Evolutionary conservation across 2,797 vertebrate species (phyloP).

Genomic region (Ibycter americanus): DNA sequence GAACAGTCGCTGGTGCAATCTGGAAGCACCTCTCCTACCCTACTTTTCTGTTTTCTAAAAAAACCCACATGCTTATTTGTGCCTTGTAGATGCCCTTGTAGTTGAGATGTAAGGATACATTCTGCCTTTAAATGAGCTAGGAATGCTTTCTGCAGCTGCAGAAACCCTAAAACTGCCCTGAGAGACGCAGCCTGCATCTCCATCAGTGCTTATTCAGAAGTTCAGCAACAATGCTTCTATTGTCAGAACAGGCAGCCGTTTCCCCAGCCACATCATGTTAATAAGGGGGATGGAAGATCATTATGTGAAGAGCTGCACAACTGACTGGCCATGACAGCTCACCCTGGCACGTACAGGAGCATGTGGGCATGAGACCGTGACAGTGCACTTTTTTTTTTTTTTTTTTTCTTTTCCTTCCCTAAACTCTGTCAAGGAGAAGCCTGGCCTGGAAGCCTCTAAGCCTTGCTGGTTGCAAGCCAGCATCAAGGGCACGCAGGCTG

Average conservation of each 20-base stretch:
- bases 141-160: neutral
- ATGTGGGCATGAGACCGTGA: neutral
- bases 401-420: neutral
- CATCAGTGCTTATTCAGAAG: neutral
- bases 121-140: neutral
- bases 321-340: neutral
- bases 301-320: neutral
- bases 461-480: neutral
- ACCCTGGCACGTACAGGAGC: neutral
- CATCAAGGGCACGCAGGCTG: neutral
- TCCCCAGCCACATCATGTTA: neutral
- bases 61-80: neutral
- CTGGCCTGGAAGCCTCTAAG: neutral
- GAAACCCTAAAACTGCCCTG: neutral
- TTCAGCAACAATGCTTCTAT: neutral
- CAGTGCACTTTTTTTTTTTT: neutral
- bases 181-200: neutral
- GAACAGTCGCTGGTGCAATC: neutral
- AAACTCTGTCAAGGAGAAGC: neutral
- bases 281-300: neutral
- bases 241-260: neutral
- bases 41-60: neutral
- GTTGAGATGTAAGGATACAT: neutral
- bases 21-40: neutral
- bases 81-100: neutral